A percentile compares a stretch with the other conserved stretches of the same genome.
These are phyloP conservation scores for Triops longicaudatus DNA, from an alignment of 1,140 invertebrate species.

Conservation along the genomic window DNA sequence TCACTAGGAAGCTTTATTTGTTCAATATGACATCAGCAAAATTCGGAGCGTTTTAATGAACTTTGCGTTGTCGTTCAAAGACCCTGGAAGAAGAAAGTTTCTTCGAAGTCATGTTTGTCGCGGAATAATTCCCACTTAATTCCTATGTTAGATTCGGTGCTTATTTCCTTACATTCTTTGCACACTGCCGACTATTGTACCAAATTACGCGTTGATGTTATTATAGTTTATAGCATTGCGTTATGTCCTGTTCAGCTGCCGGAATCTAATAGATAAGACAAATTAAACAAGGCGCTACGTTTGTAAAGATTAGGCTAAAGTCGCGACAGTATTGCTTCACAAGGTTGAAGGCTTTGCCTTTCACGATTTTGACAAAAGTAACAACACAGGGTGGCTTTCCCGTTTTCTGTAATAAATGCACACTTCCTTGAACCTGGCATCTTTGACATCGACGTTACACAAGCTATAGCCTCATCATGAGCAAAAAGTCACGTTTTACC, in stretches of 20 bases:
- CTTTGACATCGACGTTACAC: neutral
- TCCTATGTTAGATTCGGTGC: neutral
- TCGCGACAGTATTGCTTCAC: neutral
- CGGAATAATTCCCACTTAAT: neutral
- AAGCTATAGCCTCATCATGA: neutral
- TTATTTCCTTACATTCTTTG: neutral
- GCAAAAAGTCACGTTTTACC: neutral
- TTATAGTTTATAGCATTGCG: too few species aligned
- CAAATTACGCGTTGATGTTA: neutral
- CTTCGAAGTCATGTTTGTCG: neutral
- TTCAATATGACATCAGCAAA: neutral
- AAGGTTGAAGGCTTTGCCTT: neutral
- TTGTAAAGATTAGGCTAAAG: neutral
- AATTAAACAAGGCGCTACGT: neutral
- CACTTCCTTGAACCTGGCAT: neutral
- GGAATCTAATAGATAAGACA: too few species aligned
- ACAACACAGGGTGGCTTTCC: neutral
- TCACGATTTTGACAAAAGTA: neutral
- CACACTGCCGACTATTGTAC: neutral
- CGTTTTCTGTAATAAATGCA: neutral
- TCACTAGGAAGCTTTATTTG: neutral
- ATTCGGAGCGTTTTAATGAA: neutral
- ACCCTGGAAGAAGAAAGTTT: neutral
- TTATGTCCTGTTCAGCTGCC: too few species aligned
- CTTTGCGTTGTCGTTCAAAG: neutral